Base-by-base conservation (phyloP, 2,113 vertebrate species). In the Rynchops niger region DNA sequence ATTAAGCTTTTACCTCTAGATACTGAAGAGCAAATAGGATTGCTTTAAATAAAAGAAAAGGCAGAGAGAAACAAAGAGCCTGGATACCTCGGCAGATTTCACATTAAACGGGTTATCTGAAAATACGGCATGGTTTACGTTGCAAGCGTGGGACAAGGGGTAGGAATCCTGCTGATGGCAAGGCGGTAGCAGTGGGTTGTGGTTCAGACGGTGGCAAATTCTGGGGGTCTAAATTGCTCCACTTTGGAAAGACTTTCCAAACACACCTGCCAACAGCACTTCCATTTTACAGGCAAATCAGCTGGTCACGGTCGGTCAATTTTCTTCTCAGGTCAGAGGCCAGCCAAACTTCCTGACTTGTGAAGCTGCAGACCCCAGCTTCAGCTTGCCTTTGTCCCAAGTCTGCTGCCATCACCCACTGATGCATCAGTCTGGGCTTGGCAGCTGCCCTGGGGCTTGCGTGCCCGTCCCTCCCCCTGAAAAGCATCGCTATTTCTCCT, bases 261-360 rank as follows among this genome's bases (percentile, higher is more conserved):
- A 83, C 21, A 73, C 10, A 90, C 21, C 9, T 58, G 32, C 70
- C 13, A 14, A 86, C 65, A 84, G 82, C 38, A 61, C 93, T 97
- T 97, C 86, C n/a, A 88, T 96, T 97, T 92, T 93, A 86, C 69
- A 95, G 88, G 53, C n/a, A 97, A 93, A 91, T 94, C 67, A 79
- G 38, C n/a, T 88, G 53, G 45, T 80, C 81, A 71, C 15, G 18
- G 52, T 62, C 83, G 8, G 43, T 96, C 93, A 73, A 81, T 71
- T 95, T 95, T 95, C 47, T 93, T 95, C 77, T 72, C n/a, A 69
- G 43, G 66, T 96, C 88, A 80, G 88, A 90, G 30, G 58, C 25
- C 62, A 92, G 81, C 11, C 70, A 95, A 79, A 66, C 26, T 69
- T 88, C 59, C 25, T 88, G 73, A 83, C 40, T 76, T 36, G 50